Conservation (phyloP, 2,888 invertebrate species). For the Drosophila neotestacea region DNA sequence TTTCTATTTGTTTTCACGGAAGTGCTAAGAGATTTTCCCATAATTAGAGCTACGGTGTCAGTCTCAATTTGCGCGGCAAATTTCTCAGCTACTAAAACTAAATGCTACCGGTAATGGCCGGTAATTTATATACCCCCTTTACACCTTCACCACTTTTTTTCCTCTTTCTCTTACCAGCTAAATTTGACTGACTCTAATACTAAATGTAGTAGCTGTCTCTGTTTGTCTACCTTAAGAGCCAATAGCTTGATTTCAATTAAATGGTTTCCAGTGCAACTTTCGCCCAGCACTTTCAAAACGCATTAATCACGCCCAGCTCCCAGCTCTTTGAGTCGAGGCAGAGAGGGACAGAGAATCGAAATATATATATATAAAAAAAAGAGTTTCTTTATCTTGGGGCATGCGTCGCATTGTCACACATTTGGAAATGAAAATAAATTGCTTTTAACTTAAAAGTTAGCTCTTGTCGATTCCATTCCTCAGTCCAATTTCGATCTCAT, state of each 20-base stretch:
- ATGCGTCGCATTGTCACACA: slow-evolving; percentile 80
- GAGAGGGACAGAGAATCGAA: not conserved
- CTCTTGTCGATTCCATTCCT: slow-evolving; percentile 13
- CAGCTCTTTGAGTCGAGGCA: not conserved
- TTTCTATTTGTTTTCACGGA: slow-evolving; percentile 65
- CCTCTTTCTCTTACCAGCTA: not conserved
- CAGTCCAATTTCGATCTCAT: slow-evolving; percentile 44
- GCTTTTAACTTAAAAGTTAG: slow-evolving; percentile 53
- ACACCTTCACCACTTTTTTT: not conserved
- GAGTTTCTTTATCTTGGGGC: slow-evolving; percentile 60
- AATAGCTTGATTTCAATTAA: slow-evolving; percentile 74
- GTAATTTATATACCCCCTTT: slow-evolving; percentile 54
- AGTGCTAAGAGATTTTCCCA: slow-evolving; percentile 74
- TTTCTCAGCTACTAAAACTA: slow-evolving; percentile 75
- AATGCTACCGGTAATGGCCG: slow-evolving; percentile 75
- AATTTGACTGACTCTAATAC: slow-evolving; percentile 3
- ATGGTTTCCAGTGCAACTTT: slow-evolving; percentile 64
- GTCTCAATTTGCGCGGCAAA: slow-evolving; percentile 65
- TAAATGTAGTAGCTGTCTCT: slow-evolving; percentile 7
- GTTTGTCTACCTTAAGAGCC: slow-evolving; percentile 3
- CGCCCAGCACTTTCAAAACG: slow-evolving; percentile 71
- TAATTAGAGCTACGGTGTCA: slow-evolving; percentile 71
- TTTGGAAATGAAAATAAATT: slow-evolving; percentile 75
- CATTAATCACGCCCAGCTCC: slow-evolving; percentile 63
- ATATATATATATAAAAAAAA: not conserved